Evolutionary conservation across 1,140 invertebrate genomes (phyloP).

Genomic region (Dendrolimus punctatus): DNA sequence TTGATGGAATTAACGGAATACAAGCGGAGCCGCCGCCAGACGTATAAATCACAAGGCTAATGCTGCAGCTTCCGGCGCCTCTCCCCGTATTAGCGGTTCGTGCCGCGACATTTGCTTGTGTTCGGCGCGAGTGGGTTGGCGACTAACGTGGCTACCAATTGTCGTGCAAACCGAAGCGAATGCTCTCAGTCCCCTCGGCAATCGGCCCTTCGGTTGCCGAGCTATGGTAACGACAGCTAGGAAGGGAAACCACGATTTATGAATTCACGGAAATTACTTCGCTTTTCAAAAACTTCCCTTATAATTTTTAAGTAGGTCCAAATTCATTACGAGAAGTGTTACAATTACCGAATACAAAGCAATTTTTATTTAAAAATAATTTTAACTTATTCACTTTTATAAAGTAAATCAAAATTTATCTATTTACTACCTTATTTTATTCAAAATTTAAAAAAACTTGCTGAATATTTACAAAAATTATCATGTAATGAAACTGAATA

Average conservation of each 20-base stretch:
- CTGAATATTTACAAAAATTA: too few species aligned
- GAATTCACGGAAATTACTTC: slow-evolving; percentile 44
- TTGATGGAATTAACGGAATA: slow-evolving; percentile 43
- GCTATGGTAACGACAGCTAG: slow-evolving; percentile 23
- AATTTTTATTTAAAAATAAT: too few species aligned
- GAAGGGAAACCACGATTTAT: slow-evolving; percentile 42
- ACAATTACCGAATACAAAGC: too few species aligned
- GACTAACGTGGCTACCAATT: too few species aligned
- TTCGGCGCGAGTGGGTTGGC: slow-evolving; percentile 14
- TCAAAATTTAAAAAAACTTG: too few species aligned
- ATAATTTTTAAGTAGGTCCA: too few species aligned
- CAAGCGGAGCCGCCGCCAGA: slow-evolving; percentile 46
- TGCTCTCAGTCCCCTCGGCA: neutral
- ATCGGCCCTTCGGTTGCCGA: slow-evolving; percentile 9
- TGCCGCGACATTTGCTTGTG: slow-evolving; percentile 34
- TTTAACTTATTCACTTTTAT: too few species aligned
- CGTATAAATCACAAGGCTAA: slow-evolving; percentile 64
- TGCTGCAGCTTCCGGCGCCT: slow-evolving; percentile 58
- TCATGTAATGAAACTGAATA: too few species aligned
- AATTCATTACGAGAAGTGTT: too few species aligned
- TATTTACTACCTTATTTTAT: too few species aligned
- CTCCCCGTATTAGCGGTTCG: slow-evolving; percentile 32
- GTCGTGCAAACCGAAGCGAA: too few species aligned
- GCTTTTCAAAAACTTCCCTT: slow-evolving; percentile 5
- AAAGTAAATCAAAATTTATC: too few species aligned